Percentiles rank a stretch among this genome's conserved stretches.
Evolutionary conservation across 1,140 invertebrate genomes (phyloP).

Genomic region (Caenorhabditis inopinata): DNA sequence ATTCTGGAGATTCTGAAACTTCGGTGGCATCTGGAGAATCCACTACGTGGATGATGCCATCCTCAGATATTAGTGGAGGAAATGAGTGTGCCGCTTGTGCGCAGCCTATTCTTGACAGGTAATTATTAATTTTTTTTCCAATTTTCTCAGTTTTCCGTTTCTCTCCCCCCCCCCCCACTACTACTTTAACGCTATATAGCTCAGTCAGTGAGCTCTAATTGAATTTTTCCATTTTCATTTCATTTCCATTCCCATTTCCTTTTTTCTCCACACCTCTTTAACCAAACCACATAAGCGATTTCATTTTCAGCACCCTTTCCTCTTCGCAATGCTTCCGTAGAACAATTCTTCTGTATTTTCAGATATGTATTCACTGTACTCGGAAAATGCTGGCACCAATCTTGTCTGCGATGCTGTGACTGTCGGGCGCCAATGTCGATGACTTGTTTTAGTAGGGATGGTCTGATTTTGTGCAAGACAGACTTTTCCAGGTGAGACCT

Average conservation of each 20-base stretch:
- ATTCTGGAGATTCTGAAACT: no score
- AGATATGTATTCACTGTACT: constrained; percentile 43
- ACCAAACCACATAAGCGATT: neutral
- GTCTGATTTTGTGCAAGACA: constrained; percentile 92
- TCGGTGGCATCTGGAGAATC: no score
- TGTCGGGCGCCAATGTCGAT: constrained; percentile 68
- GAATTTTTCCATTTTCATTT: constrained; percentile 20
- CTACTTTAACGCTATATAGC: neutral
- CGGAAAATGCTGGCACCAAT: constrained; percentile 39
- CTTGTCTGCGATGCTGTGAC: constrained; percentile 47
- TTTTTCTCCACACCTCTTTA: neutral
- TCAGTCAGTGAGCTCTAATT: neutral
- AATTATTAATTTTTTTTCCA: neutral
- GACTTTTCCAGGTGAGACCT: constrained; percentile 90
- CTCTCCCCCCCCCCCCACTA: neutral
- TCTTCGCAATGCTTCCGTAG: no score
- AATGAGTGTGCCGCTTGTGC: constrained; percentile 44
- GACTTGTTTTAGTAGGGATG: constrained; percentile 93
- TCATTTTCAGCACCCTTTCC: constrained; percentile 12
- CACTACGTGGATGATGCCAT: constrained; percentile 8
- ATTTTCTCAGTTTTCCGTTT: constrained; percentile 14
- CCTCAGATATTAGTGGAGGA: constrained; percentile 29
- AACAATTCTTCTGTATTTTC: no score
- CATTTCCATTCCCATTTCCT: no score
- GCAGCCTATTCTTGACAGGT: constrained; percentile 46